phyloP scores from a whole-genome alignment of 1,140 invertebrate species.

The Grapholita molesta region DNA sequence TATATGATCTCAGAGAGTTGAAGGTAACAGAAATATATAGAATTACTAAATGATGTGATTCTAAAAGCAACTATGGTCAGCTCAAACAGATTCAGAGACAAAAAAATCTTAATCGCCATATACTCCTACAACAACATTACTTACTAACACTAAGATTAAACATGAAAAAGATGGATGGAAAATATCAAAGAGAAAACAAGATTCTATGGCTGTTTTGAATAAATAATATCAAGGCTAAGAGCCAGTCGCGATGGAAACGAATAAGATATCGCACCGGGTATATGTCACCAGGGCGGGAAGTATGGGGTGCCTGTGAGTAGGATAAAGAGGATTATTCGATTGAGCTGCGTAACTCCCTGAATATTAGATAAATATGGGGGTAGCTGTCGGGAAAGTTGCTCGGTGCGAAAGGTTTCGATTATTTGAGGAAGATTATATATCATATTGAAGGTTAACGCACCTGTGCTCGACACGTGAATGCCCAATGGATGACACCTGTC shows the following conservation, averaged over 20 bases:
- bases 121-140: too few relatives aligned
- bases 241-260: neutral
- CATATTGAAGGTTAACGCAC: too few relatives aligned
- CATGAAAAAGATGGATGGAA: neutral
- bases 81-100: too few relatives aligned
- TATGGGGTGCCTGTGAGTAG: constrained; percentile 10
- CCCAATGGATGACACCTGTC: too few relatives aligned
- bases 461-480: too few relatives aligned
- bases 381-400: constrained; percentile 19
- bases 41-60: too few relatives aligned
- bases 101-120: too few relatives aligned
- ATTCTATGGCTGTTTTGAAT: constrained; percentile 9
- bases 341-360: constrained; percentile 2
- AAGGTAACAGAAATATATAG: too few relatives aligned
- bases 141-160: too few relatives aligned
- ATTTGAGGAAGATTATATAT: too few relatives aligned
- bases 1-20: too few relatives aligned
- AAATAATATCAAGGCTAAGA: neutral
- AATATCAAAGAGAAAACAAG: neutral
- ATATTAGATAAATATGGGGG: neutral
- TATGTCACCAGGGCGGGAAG: constrained; percentile 17
- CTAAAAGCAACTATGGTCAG: too few relatives aligned
- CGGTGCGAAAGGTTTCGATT: neutral
- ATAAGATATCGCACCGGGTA: neutral
- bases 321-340: constrained; percentile 21